Evolutionary conservation across 2,888 invertebrate genomes (phyloP).

Genomic region (Drosophila percnosoma): DNA sequence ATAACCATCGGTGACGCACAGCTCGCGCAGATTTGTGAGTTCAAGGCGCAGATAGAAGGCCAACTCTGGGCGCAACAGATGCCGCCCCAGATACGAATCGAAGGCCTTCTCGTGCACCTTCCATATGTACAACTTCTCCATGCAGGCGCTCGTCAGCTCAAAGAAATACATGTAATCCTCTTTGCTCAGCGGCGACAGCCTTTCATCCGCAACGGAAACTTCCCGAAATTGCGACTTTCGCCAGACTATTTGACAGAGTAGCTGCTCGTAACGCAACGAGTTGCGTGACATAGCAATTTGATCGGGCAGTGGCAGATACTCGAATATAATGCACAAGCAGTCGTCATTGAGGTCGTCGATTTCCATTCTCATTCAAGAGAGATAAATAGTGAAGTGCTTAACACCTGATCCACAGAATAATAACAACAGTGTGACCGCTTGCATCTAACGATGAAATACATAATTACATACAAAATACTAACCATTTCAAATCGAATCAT

Average conservation of each 20-base stretch:
- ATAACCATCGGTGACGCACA: slow-evolving; percentile 59
- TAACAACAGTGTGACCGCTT: not conserved
- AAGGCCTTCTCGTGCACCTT: slow-evolving; percentile 67
- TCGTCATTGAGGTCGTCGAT: slow-evolving; percentile 65
- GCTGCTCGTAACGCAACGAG: slow-evolving; percentile 51
- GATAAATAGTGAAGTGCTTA: not conserved
- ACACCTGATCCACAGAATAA: not conserved
- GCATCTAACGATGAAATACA: not conserved
- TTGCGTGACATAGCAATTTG: slow-evolving; percentile 66
- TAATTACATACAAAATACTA: not conserved
- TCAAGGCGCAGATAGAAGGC: slow-evolving; percentile 60
- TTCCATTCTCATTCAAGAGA: slow-evolving; percentile 45
- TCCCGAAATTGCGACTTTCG: slow-evolving; percentile 62
- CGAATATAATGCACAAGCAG: slow-evolving; percentile 61
- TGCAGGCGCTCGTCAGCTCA: slow-evolving; percentile 55
- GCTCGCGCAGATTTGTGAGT: slow-evolving; percentile 53
- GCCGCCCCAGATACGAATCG: slow-evolving; percentile 61
- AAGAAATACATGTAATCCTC: slow-evolving; percentile 67
- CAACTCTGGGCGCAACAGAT: slow-evolving; percentile 59
- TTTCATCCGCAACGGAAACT: slow-evolving; percentile 59
- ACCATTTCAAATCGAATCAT: not conserved
- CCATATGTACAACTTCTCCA: slow-evolving; percentile 71
- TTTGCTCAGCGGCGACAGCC: slow-evolving; percentile 56
- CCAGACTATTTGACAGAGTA: slow-evolving; percentile 60
- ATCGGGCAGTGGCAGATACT: slow-evolving; percentile 56